Evolutionary conservation across 2,113 vertebrate species (phyloP).

Genomic region (Protobothrops flavoviridis): DNA sequence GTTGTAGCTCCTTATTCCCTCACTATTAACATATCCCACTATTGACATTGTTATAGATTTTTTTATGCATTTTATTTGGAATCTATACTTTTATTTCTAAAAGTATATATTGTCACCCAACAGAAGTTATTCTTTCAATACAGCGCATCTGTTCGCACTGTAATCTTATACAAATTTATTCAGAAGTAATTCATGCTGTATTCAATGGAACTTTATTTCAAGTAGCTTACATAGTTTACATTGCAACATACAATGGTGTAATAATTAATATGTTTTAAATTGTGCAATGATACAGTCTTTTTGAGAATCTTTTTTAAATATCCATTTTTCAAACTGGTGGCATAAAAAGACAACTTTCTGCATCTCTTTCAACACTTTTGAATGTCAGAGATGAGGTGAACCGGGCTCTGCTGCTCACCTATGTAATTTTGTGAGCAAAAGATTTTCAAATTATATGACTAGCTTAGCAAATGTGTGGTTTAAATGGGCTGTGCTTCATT

Average conservation of each 20-base stretch:
- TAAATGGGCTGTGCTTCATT: slow-evolving; percentile 58
- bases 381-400: slow-evolving; percentile 27
- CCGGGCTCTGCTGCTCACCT: slow-evolving; percentile 22
- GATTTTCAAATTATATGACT: slow-evolving; percentile 51
- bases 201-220: neutral
- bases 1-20: no score
- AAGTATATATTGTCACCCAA: no score
- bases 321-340: neutral
- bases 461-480: slow-evolving; percentile 58
- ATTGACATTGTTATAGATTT: no score
- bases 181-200: no score
- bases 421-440: slow-evolving; percentile 44
- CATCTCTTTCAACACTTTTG: slow-evolving; percentile 23
- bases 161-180: neutral
- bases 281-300: neutral
- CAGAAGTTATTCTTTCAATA: no score
- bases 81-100: no score
- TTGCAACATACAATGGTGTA: neutral
- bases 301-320: neutral
- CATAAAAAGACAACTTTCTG: neutral
- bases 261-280: neutral
- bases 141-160: neutral
- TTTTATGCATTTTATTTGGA: no score
- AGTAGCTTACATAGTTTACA: no score
- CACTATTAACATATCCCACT: no score